Evolutionary conservation across 1,140 invertebrate genomes (phyloP), one percentile per base, ranked within the genome.

Genomic region (Cyphomyrmex costatus): DNA sequence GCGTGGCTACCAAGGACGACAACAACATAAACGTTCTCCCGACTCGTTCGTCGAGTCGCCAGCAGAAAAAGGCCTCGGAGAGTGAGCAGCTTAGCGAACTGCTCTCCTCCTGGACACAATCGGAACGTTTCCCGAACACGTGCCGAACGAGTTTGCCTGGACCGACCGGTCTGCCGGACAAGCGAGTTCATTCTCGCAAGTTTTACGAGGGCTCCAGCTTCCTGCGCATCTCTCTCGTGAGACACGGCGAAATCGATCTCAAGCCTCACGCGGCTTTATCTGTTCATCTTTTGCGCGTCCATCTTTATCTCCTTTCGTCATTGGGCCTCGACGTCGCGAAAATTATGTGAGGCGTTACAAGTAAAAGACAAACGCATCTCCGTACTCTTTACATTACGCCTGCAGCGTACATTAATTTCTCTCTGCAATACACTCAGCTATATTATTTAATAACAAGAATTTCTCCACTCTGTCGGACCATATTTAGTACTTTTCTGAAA

Each of bases 1-100:
- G 79, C 88, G 82, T 85, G 70, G 80, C 78, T 83, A 84, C 85
- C 92, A 92, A 92, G 92, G 92, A 90, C 92, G 86, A 90, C 90
- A 77, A 89, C 89, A 90, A 89, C 88, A 92, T 92, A 92, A 92
- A 92, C 86, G 89, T 53, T 80, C 66, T 77, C 84, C 53, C 71
- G 87, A 91, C 88, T 70, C 90, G 89, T 90, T 83, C 83, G 86
- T 90, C 89, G 89, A 90, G 89, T 89, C 73, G 46, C 60, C 49
- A 49, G 49, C 60, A 90, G 84, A 91, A 91, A 88, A 91, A 91
- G 74, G 24, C 83, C 42, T 56, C 53, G 36, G 27, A 49, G 60
- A 49, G 56, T 3, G 74, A 33, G 21, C 42, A 65, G 53, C 73
- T 68, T 66, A 85, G 79, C 61, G 74, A 80, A 80, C 58, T 78